Evolutionary conservation across 2,888 invertebrate species (phyloP).

Genomic region (Athalia cordata): DNA sequence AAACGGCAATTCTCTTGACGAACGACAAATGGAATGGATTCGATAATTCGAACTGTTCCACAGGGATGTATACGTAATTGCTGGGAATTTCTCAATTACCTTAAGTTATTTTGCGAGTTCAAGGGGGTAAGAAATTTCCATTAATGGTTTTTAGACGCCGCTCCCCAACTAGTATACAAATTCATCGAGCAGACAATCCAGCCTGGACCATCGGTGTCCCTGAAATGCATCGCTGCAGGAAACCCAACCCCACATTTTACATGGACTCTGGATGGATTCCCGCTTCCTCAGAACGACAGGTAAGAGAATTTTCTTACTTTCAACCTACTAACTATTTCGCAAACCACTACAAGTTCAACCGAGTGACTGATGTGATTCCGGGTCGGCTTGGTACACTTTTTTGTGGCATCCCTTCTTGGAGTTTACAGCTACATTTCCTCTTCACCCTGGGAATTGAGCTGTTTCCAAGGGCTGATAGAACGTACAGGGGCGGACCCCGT

Average conservation of each 20-base stretch:
- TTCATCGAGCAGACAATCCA: slow-evolving; percentile 94
- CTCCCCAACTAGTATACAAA: slow-evolving; percentile 92
- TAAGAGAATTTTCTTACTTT: slow-evolving; percentile 62
- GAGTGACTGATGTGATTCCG: not conserved
- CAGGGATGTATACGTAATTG: too few species aligned
- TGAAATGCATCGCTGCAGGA: slow-evolving; percentile 95
- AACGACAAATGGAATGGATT: too few species aligned
- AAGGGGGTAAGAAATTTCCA: not conserved
- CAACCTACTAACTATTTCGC: not conserved
- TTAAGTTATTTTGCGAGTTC: not conserved
- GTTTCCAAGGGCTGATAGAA: not conserved
- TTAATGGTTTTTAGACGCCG: slow-evolving; percentile 80
- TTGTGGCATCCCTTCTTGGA: not conserved
- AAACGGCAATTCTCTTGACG: too few species aligned
- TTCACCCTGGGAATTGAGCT: slow-evolving; percentile 4
- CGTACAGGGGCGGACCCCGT: not conserved
- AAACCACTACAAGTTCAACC: not conserved
- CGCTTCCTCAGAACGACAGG: slow-evolving; percentile 85
- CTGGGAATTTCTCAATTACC: too few species aligned
- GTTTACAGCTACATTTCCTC: slow-evolving; percentile 15
- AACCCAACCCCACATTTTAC: slow-evolving; percentile 94
- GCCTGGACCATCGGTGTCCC: slow-evolving; percentile 92
- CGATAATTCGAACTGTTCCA: too few species aligned
- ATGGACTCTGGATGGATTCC: slow-evolving; percentile 93
- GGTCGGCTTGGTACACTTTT: not conserved